Conservation (phyloP, 2,797 vertebrate genomes). For the Moxostoma hubbsi region DNA sequence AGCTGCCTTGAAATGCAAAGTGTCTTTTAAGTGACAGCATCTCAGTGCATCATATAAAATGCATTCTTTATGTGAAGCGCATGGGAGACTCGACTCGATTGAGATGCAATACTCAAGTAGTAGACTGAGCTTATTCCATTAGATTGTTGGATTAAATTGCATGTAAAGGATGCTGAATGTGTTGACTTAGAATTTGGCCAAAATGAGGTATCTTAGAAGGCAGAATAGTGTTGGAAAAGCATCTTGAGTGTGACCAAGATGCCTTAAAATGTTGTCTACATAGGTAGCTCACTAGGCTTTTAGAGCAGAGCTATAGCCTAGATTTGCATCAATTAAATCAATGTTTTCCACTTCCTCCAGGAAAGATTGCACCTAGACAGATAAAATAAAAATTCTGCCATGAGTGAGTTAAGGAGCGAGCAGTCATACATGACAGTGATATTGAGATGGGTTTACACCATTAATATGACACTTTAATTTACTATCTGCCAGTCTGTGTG, state of each 20-base stretch:
- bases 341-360: background rate
- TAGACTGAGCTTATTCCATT: too few relatives aligned
- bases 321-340: constrained; percentile 10
- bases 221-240: background rate
- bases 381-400: too few relatives aligned
- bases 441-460: constrained; percentile 46
- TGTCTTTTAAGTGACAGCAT: too few relatives aligned
- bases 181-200: background rate
- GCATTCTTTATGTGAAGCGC: too few relatives aligned
- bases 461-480: constrained; percentile 57
- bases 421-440: constrained; percentile 33
- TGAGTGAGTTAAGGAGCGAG: constrained; percentile 9
- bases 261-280: background rate
- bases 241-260: background rate
- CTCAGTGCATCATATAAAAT: too few relatives aligned
- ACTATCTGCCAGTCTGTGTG: constrained; percentile 39
- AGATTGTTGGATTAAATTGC: too few relatives aligned
- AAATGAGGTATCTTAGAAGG: background rate
- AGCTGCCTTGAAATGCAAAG: background rate
- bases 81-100: too few relatives aligned
- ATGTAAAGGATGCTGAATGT: too few relatives aligned
- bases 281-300: background rate
- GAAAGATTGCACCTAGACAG: background rate
- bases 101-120: too few relatives aligned
- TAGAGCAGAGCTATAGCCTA: background rate